Conservation (phyloP, 2,888 invertebrate genomes). For the Linhomoeus sp. region DNA sequence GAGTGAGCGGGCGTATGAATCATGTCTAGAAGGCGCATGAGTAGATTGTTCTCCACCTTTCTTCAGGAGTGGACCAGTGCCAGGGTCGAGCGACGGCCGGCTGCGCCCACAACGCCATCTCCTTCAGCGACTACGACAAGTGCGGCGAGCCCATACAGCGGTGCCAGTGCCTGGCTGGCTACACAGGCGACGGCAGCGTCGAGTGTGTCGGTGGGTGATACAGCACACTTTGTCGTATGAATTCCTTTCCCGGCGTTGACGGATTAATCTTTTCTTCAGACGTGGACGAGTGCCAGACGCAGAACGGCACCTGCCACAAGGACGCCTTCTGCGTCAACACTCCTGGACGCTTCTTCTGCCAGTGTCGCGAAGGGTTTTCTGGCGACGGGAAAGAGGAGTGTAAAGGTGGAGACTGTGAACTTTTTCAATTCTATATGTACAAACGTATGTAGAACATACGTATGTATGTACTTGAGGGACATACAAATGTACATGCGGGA, state of each 20-base stretch:
- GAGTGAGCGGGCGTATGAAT: too few species aligned
- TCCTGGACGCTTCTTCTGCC: conserved; percentile 24
- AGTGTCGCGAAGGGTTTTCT: conserved; percentile 19
- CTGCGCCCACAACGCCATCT: conserved; percentile 23
- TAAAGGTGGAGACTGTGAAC: conserved; percentile 1
- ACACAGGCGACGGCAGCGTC: conserved; percentile 18
- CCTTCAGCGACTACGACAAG: conserved; percentile 19
- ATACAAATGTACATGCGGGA: too few species aligned
- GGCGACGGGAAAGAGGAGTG: conserved; percentile 21
- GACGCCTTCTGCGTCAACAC: conserved; percentile 23
- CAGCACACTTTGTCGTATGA: too few species aligned
- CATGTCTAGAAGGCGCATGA: too few species aligned
- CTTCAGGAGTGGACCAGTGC: background rate
- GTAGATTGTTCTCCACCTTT: too few species aligned
- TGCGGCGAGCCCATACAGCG: conserved; percentile 19
- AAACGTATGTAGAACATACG: too few species aligned
- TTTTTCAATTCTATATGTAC: background rate
- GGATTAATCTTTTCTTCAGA: too few species aligned
- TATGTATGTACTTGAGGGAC: too few species aligned
- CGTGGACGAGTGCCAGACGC: conserved; percentile 18
- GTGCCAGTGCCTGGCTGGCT: conserved; percentile 24
- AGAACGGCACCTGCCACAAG: conserved; percentile 14
- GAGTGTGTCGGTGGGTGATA: conserved; percentile 16
- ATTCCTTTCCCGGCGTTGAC: too few species aligned
- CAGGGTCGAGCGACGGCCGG: background rate